Conservation (phyloP, 1,140 invertebrate species). For the Neotoxoptera formosana region DNA sequence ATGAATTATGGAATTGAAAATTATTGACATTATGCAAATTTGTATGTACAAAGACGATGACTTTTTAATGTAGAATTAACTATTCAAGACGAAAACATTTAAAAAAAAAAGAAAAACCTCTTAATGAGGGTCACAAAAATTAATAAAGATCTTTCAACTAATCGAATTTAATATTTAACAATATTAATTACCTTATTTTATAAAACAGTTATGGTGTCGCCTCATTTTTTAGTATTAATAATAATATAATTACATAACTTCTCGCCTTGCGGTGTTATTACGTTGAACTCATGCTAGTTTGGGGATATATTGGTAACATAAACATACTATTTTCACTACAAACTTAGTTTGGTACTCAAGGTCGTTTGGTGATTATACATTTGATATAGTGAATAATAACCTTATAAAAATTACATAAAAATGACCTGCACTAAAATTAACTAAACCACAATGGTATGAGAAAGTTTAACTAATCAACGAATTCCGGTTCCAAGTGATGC, state of each 20-base stretch:
- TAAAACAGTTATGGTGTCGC: not conserved
- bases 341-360: not conserved
- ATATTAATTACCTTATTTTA: not conserved
- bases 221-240: not conserved
- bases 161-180: not conserved
- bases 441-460: no score
- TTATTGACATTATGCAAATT: not conserved
- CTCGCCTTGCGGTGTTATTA: no score
- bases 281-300: no score
- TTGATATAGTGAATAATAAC: not conserved
- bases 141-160: not conserved
- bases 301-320: no score
- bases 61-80: not conserved
- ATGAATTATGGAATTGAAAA: not conserved
- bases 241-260: not conserved
- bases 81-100: not conserved
- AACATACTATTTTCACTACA: not conserved
- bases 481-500: not conserved
- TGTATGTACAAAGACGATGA: not conserved
- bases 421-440: not conserved
- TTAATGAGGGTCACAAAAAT: not conserved
- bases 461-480: not conserved
- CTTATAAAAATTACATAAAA: no score
- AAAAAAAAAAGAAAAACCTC: not conserved
- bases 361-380: not conserved